These are phyloP conservation scores for Neodiprion fabricii DNA, from an alignment of 1,140 invertebrate species.

Conservation along the genomic window DNA sequence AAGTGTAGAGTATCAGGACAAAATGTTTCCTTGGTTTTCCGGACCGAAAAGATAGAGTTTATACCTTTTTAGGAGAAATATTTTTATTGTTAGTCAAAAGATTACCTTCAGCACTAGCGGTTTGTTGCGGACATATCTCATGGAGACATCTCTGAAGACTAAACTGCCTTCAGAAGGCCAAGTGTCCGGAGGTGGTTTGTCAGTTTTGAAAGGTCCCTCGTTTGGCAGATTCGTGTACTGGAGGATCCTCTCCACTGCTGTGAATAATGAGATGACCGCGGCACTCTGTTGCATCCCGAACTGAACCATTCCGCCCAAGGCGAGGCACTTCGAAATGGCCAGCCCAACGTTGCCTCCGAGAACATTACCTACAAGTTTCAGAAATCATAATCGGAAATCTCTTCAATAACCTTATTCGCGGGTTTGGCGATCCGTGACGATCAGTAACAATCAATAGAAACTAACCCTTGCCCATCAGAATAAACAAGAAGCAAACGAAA, in stretches of 20 bases:
- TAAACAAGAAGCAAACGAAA: constrained; percentile 52
- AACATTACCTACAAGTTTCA: constrained; percentile 37
- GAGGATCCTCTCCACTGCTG: constrained; percentile 79
- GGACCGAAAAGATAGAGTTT: too few relatives aligned
- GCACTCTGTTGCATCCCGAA: constrained; percentile 81
- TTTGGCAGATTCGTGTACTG: constrained; percentile 75
- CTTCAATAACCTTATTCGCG: not conserved
- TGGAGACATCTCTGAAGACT: constrained; percentile 67
- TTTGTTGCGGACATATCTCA: constrained; percentile 70
- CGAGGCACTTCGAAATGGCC: constrained; percentile 82
- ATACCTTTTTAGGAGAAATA: not conserved
- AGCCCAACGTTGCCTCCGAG: constrained; percentile 76
- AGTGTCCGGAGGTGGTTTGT: constrained; percentile 44
- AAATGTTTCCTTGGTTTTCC: not conserved
- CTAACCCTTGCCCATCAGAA: constrained; percentile 49
- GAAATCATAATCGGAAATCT: not conserved
- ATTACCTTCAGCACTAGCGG: constrained; percentile 71
- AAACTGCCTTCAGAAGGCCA: constrained; percentile 59
- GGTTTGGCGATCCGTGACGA: too few relatives aligned
- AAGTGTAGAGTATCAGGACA: not conserved
- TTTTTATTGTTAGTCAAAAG: constrained; percentile 18
- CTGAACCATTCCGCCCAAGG: constrained; percentile 82
- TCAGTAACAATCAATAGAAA: not conserved
- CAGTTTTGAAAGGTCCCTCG: constrained; percentile 59
- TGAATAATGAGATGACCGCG: constrained; percentile 78